Conservation (phyloP, 2,797 vertebrate genomes). For the Pelochelys cantorii region DNA sequence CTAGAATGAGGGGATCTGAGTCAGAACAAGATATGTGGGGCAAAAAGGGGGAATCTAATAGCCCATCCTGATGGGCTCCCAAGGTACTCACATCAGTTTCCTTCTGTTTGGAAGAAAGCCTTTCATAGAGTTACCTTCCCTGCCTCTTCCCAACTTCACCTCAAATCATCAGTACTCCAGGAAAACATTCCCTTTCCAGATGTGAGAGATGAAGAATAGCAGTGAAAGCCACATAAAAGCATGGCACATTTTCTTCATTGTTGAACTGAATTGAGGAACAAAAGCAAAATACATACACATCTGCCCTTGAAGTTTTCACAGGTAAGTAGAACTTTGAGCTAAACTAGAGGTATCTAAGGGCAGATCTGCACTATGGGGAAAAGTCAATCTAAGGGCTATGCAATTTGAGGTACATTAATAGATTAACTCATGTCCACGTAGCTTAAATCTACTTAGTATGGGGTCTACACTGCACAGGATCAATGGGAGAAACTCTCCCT, state of each 20-base stretch:
- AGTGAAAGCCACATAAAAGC: not conserved
- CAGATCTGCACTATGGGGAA: too few relatives aligned
- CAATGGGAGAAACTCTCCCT: too few relatives aligned
- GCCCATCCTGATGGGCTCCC: not conserved
- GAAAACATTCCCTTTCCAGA: not conserved
- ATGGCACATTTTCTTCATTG: not conserved
- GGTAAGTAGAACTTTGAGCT: too few relatives aligned
- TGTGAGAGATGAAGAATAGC: not conserved
- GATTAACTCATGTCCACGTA: too few relatives aligned
- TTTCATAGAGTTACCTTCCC: not conserved
- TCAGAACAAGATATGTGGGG: not conserved
- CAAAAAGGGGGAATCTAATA: not conserved
- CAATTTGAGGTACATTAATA: too few relatives aligned
- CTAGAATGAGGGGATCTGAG: not conserved
- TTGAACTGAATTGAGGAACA: not conserved
- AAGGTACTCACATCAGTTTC: not conserved
- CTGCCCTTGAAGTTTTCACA: not conserved
- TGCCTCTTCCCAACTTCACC: not conserved
- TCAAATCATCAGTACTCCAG: not conserved
- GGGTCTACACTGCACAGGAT: too few relatives aligned
- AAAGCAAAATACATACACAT: not conserved
- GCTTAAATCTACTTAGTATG: too few relatives aligned
- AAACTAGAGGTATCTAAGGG: too few relatives aligned
- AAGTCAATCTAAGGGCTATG: too few relatives aligned
- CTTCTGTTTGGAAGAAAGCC: not conserved